Base-by-base conservation (phyloP, 2,113 vertebrate genomes). In the Rhinolophus ferrumequinum region DNA sequence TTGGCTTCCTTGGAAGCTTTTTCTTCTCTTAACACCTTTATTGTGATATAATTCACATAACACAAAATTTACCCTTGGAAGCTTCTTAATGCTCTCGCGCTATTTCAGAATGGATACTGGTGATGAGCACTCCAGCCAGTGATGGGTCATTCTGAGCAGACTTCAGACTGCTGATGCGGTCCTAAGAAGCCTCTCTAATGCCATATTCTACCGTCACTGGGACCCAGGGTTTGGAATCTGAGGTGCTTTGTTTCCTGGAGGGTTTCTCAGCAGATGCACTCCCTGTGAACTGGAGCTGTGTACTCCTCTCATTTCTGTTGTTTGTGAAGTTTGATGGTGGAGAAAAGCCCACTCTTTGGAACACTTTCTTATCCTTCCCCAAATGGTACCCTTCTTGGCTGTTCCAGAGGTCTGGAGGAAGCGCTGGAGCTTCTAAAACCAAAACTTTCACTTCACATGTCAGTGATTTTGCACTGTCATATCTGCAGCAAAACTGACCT, bases 391-490 rank as follows among this genome's bases (percentile, higher is more conserved):
- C 67, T 96, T 82, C 70, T 92, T 84, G 77, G 50, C 73, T 72
- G 88, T 66, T 18, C 66, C 73, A 80, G 84, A 92, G n/a, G n/a
- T 47, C 56, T 87, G 8, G 24, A 93, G 89, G 50, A 93, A 84
- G 44, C 73, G 4, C 69, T 84, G 81, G 79, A 86, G 60, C 54
- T 93, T 96, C 88, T 95, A 72, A 95, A 94, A 97, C 88, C 94
- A 95, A 96, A 96, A 96, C 93, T 97, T 97, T 96, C 95, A 84
- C 90, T 97, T 95, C 83, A 97, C 70, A 87, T 22, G 88, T 91
- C 96, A 95, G 67, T 76, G 92, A 96, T 97, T 97, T 90, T 98
- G 94, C 95, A 93, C n/a, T 93, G 96, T 97, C 97, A 95, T 97
- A 96, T 81, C 96, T 97, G 95, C 96, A 97, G 88, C 85, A 93